These are phyloP conservation scores for Cecropterus lyciades DNA, from an alignment of 1,140 invertebrate genomes.

Conservation along the genomic window DNA sequence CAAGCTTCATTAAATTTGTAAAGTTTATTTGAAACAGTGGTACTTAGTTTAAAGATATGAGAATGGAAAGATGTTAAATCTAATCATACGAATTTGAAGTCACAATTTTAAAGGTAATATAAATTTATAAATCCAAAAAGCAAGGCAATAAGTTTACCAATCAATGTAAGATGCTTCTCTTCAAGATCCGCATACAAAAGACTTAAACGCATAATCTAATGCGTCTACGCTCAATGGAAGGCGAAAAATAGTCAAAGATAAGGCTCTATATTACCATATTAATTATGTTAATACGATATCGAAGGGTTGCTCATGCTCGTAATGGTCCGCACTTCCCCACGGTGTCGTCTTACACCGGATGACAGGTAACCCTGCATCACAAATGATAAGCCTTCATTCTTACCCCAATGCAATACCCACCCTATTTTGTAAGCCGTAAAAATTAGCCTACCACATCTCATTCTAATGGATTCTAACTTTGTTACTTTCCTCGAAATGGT, in stretches of 20 bases:
- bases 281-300: conserved; percentile 50
- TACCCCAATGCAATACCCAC: conserved; percentile 28
- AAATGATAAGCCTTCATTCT: conserved; percentile 51
- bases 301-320: conserved; percentile 56
- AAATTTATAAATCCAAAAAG: neutral
- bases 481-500: conserved; percentile 44
- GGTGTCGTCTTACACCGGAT: conserved; percentile 79
- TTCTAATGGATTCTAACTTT: conserved; percentile 38
- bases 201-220: conserved; percentile 47
- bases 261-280: conserved; percentile 44
- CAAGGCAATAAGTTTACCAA: neutral
- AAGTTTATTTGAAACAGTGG: too few relatives aligned
- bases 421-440: conserved; percentile 39
- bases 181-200: conserved; percentile 44
- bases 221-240: conserved; percentile 10
- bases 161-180: neutral
- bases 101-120: too few relatives aligned
- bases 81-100: too few relatives aligned
- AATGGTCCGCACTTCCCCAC: conserved; percentile 71
- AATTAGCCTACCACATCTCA: conserved; percentile 21
- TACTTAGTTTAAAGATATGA: too few relatives aligned
- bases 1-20: too few relatives aligned
- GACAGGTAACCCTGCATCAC: conserved; percentile 64
- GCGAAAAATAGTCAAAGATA: conserved; percentile 26
- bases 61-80: too few relatives aligned